These are phyloP conservation scores for Dendrolimus pini DNA, from an alignment of 2,888 invertebrate species.

Conservation along the genomic window DNA sequence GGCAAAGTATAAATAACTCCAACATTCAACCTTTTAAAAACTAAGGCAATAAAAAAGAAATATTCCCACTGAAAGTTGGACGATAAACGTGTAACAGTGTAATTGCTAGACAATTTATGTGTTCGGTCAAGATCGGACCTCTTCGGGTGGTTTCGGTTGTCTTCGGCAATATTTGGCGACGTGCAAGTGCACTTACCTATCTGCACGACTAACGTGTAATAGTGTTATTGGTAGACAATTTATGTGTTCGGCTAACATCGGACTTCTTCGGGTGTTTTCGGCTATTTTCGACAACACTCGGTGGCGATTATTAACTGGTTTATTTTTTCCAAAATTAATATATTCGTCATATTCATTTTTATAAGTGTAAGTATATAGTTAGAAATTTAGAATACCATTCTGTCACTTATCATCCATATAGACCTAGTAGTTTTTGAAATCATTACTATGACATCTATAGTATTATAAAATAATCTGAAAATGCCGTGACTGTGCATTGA, in stretches of 20 bases:
- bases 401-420: too few relatives aligned
- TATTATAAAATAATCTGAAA: too few relatives aligned
- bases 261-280: constrained; percentile 19
- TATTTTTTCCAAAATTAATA: too few relatives aligned
- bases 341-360: too few relatives aligned
- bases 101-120: constrained; percentile 56
- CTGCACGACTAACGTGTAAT: constrained; percentile 41
- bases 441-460: too few relatives aligned
- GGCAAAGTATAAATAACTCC: not conserved
- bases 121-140: constrained; percentile 23
- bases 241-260: constrained; percentile 34
- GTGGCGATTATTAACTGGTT: too few relatives aligned
- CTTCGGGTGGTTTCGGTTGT: constrained; percentile 28
- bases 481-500: too few relatives aligned
- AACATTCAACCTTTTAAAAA: constrained; percentile 46
- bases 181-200: too few relatives aligned
- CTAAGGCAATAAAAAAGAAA: constrained; percentile 61
- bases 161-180: constrained; percentile 4
- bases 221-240: constrained; percentile 54
- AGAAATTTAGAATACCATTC: too few relatives aligned
- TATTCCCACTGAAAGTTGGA: constrained; percentile 39
- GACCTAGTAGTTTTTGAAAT: too few relatives aligned
- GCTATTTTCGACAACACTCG: not conserved
- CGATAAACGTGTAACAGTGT: constrained; percentile 47
- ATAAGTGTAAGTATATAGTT: too few relatives aligned